phyloP scores from a whole-genome alignment of 2,113 vertebrate species.

The Nothobranchius furzeri region DNA sequence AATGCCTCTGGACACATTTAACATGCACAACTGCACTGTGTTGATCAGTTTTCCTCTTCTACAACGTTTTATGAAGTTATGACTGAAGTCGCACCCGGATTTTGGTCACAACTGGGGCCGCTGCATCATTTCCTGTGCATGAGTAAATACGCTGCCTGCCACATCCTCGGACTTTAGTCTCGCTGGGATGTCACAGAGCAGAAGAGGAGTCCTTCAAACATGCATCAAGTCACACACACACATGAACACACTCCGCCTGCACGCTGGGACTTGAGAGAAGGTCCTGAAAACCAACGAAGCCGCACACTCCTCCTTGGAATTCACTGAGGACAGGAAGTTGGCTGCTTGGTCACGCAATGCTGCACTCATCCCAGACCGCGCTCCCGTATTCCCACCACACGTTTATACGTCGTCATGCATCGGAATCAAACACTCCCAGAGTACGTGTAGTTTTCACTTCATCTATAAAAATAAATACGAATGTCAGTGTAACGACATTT shows the following conservation, averaged over 20 bases:
- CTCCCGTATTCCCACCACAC: slow-evolving; percentile 53
- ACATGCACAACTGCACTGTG: too few species aligned
- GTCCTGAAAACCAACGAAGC: slow-evolving; percentile 73
- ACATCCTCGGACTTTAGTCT: slow-evolving; percentile 44
- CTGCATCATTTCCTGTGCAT: slow-evolving; percentile 29
- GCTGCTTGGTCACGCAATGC: slow-evolving; percentile 75
- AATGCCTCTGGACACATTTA: too few species aligned
- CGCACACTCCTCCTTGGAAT: slow-evolving; percentile 74
- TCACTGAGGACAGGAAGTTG: slow-evolving; percentile 75
- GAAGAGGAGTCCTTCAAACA: slow-evolving; percentile 61
- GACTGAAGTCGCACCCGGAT: background rate
- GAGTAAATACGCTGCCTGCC: slow-evolving; percentile 17
- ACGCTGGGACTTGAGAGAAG: slow-evolving; percentile 64
- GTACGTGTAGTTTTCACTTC: slow-evolving; percentile 16
- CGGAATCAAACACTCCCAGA: slow-evolving; percentile 35
- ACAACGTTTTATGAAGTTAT: background rate
- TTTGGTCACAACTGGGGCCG: background rate
- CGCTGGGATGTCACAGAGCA: slow-evolving; percentile 44
- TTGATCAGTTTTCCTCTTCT: background rate
- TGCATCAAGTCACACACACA: slow-evolving; percentile 62
- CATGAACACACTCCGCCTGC: slow-evolving; percentile 3
- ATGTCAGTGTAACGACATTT: too few species aligned
- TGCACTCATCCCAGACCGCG: slow-evolving; percentile 53
- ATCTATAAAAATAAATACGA: too few species aligned
- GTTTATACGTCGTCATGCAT: slow-evolving; percentile 41